Percentiles rank a stretch among this genome's conserved stretches.
These are phyloP conservation scores for Nomada goodeniana DNA, from an alignment of 2,888 invertebrate genomes.

Conservation along the genomic window DNA sequence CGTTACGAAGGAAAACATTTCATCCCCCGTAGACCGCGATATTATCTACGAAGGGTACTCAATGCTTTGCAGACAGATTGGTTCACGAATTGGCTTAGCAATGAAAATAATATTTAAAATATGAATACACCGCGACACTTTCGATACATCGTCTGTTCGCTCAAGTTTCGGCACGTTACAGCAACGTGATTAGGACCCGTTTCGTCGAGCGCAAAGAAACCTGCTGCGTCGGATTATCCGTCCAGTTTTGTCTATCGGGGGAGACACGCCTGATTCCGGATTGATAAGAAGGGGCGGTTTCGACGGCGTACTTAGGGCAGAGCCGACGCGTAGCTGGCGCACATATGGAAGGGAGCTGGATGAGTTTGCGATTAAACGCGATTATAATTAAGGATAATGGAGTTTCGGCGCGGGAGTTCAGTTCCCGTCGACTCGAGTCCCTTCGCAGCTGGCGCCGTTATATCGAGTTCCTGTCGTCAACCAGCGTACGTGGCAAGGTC, in stretches of 20 bases:
- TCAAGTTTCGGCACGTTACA: background rate
- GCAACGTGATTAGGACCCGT: constrained; percentile 3
- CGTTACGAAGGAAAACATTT: too few species aligned
- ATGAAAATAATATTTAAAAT: too few species aligned
- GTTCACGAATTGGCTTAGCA: too few species aligned
- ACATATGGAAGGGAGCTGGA: constrained; percentile 71
- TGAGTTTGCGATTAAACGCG: constrained; percentile 82
- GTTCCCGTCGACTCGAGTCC: constrained; percentile 73
- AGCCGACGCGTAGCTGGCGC: constrained; percentile 26
- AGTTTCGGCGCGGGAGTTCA: constrained; percentile 79
- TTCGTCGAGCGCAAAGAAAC: background rate
- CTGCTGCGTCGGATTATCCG: background rate
- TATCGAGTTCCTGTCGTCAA: constrained; percentile 69
- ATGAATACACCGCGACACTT: too few species aligned
- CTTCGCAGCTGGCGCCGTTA: constrained; percentile 73
- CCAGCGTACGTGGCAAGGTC: constrained; percentile 23
- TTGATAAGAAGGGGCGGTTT: constrained; percentile 75
- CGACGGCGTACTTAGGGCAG: constrained; percentile 53
- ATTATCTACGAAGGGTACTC: too few species aligned
- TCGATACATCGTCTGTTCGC: background rate
- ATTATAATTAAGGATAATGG: constrained; percentile 83
- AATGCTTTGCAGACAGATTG: too few species aligned
- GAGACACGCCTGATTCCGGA: constrained; percentile 70
- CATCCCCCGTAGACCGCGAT: too few species aligned
- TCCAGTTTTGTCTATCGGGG: background rate